phyloP scores from a whole-genome alignment of 2,797 vertebrate genomes.

The Hoplostethus mediterraneus region DNA sequence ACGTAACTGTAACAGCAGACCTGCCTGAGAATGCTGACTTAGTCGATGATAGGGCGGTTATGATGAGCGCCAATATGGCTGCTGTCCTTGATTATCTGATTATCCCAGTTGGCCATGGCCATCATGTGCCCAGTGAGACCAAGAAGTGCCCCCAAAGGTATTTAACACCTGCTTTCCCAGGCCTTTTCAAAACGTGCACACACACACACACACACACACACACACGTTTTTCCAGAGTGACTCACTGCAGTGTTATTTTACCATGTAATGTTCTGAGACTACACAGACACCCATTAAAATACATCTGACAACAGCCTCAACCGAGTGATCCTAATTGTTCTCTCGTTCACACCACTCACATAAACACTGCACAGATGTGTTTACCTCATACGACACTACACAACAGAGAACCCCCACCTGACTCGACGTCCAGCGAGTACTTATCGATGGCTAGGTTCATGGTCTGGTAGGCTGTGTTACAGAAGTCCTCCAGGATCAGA shows the following conservation, averaged over 20 bases:
- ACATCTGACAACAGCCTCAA: conserved; percentile 1
- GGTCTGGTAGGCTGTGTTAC: conserved; percentile 96
- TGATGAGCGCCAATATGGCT: conserved; percentile 24
- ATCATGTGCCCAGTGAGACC: conserved; percentile 9
- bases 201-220: conserved; percentile 44
- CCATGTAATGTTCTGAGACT: conserved; percentile 19
- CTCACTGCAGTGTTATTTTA: conserved; percentile 3
- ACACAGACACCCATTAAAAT: neutral
- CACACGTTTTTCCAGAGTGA: conserved; percentile 39
- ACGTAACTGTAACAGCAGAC: conserved; percentile 3
- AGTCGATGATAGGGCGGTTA: conserved; percentile 21
- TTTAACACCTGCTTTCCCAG: conserved; percentile 70
- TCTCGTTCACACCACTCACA: neutral
- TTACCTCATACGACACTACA: neutral
- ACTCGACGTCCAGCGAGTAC: conserved; percentile 97
- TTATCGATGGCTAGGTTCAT: conserved; percentile 98
- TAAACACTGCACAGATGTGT: neutral
- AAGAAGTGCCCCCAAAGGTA: conserved; percentile 62
- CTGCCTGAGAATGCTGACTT: too few species aligned
- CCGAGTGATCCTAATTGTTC: neutral
- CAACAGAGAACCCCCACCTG: conserved; percentile 82
- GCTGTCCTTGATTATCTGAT: conserved; percentile 39
- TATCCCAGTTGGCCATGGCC: conserved; percentile 74
- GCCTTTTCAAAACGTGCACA: conserved; percentile 54
- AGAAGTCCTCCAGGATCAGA: conserved; percentile 96